These are phyloP conservation scores for Danio choprae DNA, from an alignment of 2,797 vertebrate species.

Conservation along the genomic window DNA sequence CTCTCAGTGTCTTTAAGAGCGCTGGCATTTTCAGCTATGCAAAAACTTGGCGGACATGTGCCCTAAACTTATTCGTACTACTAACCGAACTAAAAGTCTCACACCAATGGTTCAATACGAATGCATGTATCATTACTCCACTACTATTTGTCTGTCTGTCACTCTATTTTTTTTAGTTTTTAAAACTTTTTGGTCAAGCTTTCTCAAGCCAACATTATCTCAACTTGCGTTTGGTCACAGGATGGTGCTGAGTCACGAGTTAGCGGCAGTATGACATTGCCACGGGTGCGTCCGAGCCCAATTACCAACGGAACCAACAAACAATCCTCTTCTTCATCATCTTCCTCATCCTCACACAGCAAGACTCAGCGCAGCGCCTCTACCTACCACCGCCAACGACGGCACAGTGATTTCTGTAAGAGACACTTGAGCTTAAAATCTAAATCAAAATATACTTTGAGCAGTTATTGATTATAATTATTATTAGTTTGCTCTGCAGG, in stretches of 20 bases:
- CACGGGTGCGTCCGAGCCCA: slow-evolving; percentile 88
- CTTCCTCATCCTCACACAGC: slow-evolving; percentile 83
- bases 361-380: slow-evolving; percentile 88
- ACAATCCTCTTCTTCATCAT: slow-evolving; percentile 79
- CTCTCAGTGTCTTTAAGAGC: too few species aligned
- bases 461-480: background rate
- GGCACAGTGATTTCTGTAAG: slow-evolving; percentile 96
- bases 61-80: too few species aligned
- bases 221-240: slow-evolving; percentile 65
- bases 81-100: too few species aligned
- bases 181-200: too few species aligned
- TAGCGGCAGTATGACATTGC: slow-evolving; percentile 87
- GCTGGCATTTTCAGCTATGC: too few species aligned
- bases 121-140: too few species aligned
- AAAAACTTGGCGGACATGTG: too few species aligned
- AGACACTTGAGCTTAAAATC: background rate
- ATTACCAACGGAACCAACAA: slow-evolving; percentile 88
- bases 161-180: too few species aligned
- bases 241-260: slow-evolving; percentile 84
- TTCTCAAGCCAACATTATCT: too few species aligned
- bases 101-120: too few species aligned
- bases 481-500: slow-evolving; percentile 75
- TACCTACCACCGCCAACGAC: slow-evolving; percentile 91
- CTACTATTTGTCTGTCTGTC: too few species aligned
- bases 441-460: background rate